Conservation (phyloP, 1,140 invertebrate genomes). For the Melanaphis sacchari region DNA sequence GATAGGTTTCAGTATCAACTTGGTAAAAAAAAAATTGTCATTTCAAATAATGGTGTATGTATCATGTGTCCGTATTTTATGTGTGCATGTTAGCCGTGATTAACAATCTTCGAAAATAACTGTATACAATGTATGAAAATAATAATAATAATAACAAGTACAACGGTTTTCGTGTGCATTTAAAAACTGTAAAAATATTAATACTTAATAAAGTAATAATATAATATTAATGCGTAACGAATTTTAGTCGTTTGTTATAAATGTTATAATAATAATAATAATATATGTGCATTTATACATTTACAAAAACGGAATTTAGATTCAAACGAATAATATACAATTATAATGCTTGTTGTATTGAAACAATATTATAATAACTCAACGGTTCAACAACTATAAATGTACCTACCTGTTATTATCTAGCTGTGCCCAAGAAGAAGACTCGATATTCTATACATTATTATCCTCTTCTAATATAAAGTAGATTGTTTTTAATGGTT, state of each 20-base stretch:
- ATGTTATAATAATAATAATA: neutral
- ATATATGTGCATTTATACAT: neutral
- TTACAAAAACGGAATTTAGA: neutral
- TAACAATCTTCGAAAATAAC: neutral
- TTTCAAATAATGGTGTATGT: neutral
- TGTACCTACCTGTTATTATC: neutral
- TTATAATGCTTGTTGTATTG: neutral
- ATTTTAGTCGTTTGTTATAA: neutral
- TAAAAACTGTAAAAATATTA: slow-evolving; percentile 13
- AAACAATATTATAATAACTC: slow-evolving; percentile 1
- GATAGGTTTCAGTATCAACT: neutral
- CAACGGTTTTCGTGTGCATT: neutral
- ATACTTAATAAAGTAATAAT: neutral
- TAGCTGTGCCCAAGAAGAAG: neutral
- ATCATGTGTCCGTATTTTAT: too few species aligned
- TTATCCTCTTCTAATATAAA: slow-evolving; percentile 16
- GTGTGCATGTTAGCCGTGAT: neutral
- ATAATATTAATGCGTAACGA: neutral
- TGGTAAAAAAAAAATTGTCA: neutral
- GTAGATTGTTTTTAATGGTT: slow-evolving; percentile 6
- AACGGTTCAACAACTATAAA: neutral
- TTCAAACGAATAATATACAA: neutral
- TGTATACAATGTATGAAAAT: neutral
- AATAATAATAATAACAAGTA: neutral
- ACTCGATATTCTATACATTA: neutral